These are phyloP conservation scores for Sebastes fasciatus DNA, from an alignment of 2,113 vertebrate species.

Conservation along the genomic window DNA sequence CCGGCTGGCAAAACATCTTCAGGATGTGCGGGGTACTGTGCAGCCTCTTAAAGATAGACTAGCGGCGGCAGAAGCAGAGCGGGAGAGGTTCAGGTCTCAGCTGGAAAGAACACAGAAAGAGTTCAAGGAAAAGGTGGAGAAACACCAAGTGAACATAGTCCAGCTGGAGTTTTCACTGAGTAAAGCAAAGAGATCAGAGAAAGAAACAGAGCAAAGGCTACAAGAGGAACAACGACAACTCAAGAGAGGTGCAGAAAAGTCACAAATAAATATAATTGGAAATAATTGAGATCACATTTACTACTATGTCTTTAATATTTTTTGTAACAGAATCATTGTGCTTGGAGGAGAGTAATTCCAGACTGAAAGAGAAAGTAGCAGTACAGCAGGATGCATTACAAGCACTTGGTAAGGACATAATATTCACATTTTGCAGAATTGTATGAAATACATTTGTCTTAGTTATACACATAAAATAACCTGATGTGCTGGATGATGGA, in stretches of 20 bases:
- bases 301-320: conserved; percentile 9
- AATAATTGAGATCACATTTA: neutral
- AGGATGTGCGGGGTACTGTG: conserved; percentile 83
- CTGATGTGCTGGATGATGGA: neutral
- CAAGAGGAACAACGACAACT: conserved; percentile 82
- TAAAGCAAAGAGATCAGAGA: conserved; percentile 68
- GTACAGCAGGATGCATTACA: conserved; percentile 77
- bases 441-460: neutral
- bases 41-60: conserved; percentile 84
- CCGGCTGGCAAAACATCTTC: conserved; percentile 87
- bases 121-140: conserved; percentile 77
- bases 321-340: conserved; percentile 65
- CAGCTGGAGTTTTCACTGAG: conserved; percentile 78
- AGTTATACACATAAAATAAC: neutral
- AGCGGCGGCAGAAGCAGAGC: conserved; percentile 75
- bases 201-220: conserved; percentile 73
- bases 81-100: conserved; percentile 75
- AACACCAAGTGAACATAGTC: conserved; percentile 70
- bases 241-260: conserved; percentile 78
- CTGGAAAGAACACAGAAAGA: conserved; percentile 70
- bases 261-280: neutral
- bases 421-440: neutral
- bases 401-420: conserved; percentile 83
- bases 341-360: conserved; percentile 80
- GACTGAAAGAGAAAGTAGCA: conserved; percentile 82